Base-by-base conservation (phyloP, 2,797 vertebrate genomes). In the Prunella strophiata region DNA sequence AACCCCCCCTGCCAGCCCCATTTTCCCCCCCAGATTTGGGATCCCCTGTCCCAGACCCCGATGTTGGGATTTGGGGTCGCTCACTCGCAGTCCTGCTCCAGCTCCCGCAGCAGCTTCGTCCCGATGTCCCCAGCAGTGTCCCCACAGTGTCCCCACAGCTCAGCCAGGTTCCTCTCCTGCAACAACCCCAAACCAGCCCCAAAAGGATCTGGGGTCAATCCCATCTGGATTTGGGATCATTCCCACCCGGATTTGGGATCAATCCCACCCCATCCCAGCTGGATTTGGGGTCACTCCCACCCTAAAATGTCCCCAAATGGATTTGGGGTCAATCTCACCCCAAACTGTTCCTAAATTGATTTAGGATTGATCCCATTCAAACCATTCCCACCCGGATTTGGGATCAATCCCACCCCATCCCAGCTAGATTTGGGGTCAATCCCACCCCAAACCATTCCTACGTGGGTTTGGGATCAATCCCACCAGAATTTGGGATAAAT, bases 41-140 rank as follows among this genome's bases (percentile, higher is more conserved):
- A 19, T 34, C 17, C 63, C 63, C 30, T 14, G 0, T 20, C 22
- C 50, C 68, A 42, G 19, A 32, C 9, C 9, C 51, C 6, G 7
- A 7, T 13, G 15, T 13, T 8, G 34, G 67, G 40, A 6, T 30
- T 16, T 15, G 38, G 19, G 91, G 1, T 29, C 2, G 1, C 96
- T 72, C 87, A 98, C 98, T 47, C 45, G 94, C 98, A 98, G 82
- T 98, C 98, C 78, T 91, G 94, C 0, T 8, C 25, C 84, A 98
- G 63, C 18, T 98, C 96, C 22, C 18, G 78, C 65, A 97, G 97
- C 88, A 98, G 92, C 73, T 90, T 96, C 50, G 87, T 51, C 94
- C 97, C 94, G 9, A 85, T 16, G 5, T 4, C 18, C 20, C 63
- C 61, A 4, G 55, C 3, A 1, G 13, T 6, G 2, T 96, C 94